Conservation (phyloP, 2,888 invertebrate species). For the Napeogenes inachia region DNA sequence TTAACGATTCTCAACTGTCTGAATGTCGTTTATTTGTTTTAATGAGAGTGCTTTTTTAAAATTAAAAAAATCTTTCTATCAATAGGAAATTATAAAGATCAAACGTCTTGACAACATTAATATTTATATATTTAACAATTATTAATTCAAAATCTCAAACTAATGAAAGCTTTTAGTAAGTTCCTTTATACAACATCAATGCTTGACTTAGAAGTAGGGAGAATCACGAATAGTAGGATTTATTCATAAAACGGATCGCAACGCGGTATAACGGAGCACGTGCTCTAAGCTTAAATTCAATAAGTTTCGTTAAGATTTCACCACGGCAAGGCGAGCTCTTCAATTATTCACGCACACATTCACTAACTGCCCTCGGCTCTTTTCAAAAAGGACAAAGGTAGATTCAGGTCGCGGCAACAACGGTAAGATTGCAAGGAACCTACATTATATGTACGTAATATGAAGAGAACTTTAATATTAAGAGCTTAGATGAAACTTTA, state of each 20-base stretch:
- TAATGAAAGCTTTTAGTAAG: conserved; percentile 1
- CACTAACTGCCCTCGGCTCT: conserved; percentile 64
- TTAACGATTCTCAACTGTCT: too few species aligned
- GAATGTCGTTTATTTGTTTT: too few species aligned
- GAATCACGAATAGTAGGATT: conserved; percentile 10
- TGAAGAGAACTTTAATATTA: conserved; percentile 65
- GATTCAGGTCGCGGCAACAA: conserved; percentile 70
- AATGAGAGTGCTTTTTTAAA: too few species aligned
- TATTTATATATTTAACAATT: too few species aligned
- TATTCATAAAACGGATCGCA: conserved; percentile 8
- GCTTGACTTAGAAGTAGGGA: conserved; percentile 13
- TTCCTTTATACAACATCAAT: conserved; percentile 1
- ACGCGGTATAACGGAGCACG: conserved; percentile 31
- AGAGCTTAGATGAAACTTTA: conserved; percentile 55
- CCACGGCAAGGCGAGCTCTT: conserved; percentile 51
- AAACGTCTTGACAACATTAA: too few species aligned
- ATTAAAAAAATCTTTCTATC: too few species aligned
- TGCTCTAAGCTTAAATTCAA: conserved; percentile 39
- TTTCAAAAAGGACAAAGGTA: conserved; percentile 70
- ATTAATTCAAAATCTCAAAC: background rate
- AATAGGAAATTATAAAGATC: too few species aligned
- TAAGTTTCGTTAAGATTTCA: conserved; percentile 63
- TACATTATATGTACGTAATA: conserved; percentile 45
- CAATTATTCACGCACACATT: conserved; percentile 72
- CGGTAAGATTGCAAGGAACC: conserved; percentile 68